phyloP scores from a whole-genome alignment of 2,797 vertebrate species.

The Lacerta bilineata region DNA sequence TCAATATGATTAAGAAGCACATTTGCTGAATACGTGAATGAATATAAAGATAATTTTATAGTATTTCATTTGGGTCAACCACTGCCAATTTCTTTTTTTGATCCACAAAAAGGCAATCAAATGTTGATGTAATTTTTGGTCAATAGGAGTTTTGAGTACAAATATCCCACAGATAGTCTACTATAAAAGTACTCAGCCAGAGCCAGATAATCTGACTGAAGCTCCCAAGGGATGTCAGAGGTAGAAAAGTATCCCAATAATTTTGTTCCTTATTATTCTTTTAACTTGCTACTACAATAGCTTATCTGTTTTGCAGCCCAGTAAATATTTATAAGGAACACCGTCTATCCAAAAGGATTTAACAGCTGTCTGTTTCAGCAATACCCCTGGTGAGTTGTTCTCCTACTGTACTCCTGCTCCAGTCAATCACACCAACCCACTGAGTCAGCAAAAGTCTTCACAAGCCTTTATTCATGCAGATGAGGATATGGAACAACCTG shows the following conservation, averaged over 20 bases:
- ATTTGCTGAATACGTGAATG: not conserved
- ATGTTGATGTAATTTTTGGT: conserved; percentile 38
- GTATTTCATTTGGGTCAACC: conserved; percentile 5
- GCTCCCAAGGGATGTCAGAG: conserved; percentile 36
- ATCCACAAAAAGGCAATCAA: conserved; percentile 25
- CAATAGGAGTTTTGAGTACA: conserved; percentile 11
- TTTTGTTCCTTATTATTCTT: conserved; percentile 62
- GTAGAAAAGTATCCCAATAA: conserved; percentile 54
- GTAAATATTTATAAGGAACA: conserved; percentile 74
- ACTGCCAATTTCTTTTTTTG: not conserved
- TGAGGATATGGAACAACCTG: conserved; percentile 52
- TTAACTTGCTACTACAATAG: conserved; percentile 62
- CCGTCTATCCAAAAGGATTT: conserved; percentile 64
- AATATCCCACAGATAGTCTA: conserved; percentile 61
- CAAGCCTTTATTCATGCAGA: conserved; percentile 62
- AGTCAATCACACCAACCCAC: conserved; percentile 71
- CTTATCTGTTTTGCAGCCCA: conserved; percentile 70
- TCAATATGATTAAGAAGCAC: not conserved
- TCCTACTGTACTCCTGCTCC: conserved; percentile 70
- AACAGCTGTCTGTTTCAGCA: conserved; percentile 64
- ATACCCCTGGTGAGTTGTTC: conserved; percentile 60
- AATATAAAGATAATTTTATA: conserved; percentile 12
- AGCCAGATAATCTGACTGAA: conserved; percentile 64
- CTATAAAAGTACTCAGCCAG: conserved; percentile 61
- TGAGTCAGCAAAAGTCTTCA: conserved; percentile 65